Evolutionary conservation across 2,797 vertebrate genomes (phyloP).

Genomic region (Notolabrus celidotus): DNA sequence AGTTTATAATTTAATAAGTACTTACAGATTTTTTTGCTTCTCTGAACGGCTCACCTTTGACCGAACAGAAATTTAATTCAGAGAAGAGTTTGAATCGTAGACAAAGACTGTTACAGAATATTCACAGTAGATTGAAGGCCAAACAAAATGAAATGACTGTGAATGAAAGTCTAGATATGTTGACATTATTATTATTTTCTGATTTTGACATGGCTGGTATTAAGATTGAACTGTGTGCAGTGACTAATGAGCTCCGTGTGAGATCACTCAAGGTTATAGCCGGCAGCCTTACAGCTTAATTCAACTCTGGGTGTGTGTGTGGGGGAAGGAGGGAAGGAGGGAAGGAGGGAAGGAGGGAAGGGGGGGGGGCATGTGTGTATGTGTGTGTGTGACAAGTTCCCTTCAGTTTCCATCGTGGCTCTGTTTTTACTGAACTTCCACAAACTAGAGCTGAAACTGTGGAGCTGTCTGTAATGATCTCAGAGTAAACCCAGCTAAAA

Average conservation of each 20-base stretch:
- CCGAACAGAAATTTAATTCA: constrained; percentile 42
- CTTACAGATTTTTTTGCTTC: neutral
- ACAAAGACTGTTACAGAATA: neutral
- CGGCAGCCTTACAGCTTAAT: constrained; percentile 55
- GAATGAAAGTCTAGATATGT: constrained; percentile 48
- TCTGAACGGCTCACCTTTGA: constrained; percentile 22
- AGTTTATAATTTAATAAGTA: no score
- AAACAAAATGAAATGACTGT: constrained; percentile 61
- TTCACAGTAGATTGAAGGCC: constrained; percentile 58
- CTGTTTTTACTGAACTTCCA: constrained; percentile 65
- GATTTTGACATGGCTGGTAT: constrained; percentile 43
- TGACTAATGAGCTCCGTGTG: constrained; percentile 68
- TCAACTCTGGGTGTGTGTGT: constrained; percentile 38
- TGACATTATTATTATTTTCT: constrained; percentile 8
- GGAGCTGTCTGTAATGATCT: constrained; percentile 77
- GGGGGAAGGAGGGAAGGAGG: no score
- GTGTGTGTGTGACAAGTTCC: constrained; percentile 53
- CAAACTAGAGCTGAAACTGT: constrained; percentile 69
- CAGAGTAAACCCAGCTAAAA: constrained; percentile 76
- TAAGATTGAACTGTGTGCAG: constrained; percentile 59
- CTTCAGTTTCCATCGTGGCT: constrained; percentile 47
- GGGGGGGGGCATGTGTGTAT: no score
- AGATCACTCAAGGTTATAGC: constrained; percentile 67
- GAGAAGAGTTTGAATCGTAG: constrained; percentile 28
- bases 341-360: no score